Evolutionary conservation across 2,888 invertebrate species (phyloP).

Genomic region (Timandra comae): DNA sequence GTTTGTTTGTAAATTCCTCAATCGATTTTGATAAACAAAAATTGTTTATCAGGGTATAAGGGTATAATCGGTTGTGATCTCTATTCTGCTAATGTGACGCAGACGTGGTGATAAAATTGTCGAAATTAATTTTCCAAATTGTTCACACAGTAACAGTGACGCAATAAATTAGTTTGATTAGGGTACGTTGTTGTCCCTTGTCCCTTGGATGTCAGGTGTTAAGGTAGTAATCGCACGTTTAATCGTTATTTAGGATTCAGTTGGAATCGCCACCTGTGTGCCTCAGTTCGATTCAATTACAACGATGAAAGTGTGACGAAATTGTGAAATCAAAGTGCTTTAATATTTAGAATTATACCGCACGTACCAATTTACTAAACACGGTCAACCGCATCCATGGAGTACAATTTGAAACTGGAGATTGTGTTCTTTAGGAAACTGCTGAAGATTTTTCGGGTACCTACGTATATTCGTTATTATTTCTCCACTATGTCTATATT

Average conservation of each 20-base stretch:
- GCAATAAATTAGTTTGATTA: constrained; percentile 12
- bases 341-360: constrained; percentile 23
- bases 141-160: background rate
- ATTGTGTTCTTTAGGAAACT: constrained; percentile 39
- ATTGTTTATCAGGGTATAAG: no score
- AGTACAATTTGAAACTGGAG: constrained; percentile 39
- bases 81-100: constrained; percentile 7
- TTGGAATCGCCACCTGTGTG: constrained; percentile 22
- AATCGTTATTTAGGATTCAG: constrained; percentile 30
- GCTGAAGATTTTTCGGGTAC: constrained; percentile 51
- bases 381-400: constrained; percentile 22
- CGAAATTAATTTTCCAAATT: constrained; percentile 1
- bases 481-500: no score
- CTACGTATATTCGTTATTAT: no score
- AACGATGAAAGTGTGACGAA: constrained; percentile 55
- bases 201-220: constrained; percentile 3
- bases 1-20: no score
- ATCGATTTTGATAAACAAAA: no score
- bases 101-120: no score
- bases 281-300: constrained; percentile 17
- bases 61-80: no score
- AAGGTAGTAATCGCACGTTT: constrained; percentile 14
- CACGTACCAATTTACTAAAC: constrained; percentile 23
- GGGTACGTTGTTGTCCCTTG: constrained; percentile 5
- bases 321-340: constrained; percentile 42